phyloP scores from a whole-genome alignment of 2,888 invertebrate species.

The Cryptocephalus moraei region DNA sequence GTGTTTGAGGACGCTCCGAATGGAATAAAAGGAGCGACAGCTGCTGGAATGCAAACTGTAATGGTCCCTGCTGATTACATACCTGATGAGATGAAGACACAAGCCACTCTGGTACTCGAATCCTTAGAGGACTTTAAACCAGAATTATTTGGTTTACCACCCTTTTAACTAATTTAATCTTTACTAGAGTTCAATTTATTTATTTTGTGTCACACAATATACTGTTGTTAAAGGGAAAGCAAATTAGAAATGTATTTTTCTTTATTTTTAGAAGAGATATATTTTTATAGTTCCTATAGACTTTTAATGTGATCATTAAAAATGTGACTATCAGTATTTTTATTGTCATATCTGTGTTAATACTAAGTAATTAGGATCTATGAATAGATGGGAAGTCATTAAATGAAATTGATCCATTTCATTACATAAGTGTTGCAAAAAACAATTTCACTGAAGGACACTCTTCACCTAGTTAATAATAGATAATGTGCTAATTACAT shows the following conservation, averaged over 20 bases:
- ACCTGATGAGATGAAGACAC: conserved; percentile 38
- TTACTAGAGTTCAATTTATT: not conserved
- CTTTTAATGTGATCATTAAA: too few species aligned
- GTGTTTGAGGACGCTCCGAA: conserved; percentile 91
- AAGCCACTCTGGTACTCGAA: conserved; percentile 62
- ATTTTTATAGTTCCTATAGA: too few species aligned
- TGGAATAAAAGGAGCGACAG: conserved; percentile 67
- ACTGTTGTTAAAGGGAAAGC: not conserved
- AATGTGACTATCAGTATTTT: too few species aligned
- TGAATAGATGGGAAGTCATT: too few species aligned
- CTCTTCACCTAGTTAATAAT: too few species aligned
- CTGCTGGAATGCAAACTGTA: conserved; percentile 78
- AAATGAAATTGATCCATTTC: too few species aligned
- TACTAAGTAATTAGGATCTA: too few species aligned
- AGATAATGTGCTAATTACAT: too few species aligned
- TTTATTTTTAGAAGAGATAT: too few species aligned
- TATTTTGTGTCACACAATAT: not conserved
- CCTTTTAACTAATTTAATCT: conserved; percentile 21
- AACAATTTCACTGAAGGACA: too few species aligned
- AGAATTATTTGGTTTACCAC: conserved; percentile 77
- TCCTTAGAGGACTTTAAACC: conserved; percentile 73
- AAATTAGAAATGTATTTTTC: not conserved
- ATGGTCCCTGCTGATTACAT: conserved; percentile 66
- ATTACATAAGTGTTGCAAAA: too few species aligned
- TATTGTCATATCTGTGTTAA: too few species aligned